Percentiles rank a stretch among this genome's conserved stretches.
Conservation (phyloP, 1,140 invertebrate species). For the Hermetia illucens region DNA sequence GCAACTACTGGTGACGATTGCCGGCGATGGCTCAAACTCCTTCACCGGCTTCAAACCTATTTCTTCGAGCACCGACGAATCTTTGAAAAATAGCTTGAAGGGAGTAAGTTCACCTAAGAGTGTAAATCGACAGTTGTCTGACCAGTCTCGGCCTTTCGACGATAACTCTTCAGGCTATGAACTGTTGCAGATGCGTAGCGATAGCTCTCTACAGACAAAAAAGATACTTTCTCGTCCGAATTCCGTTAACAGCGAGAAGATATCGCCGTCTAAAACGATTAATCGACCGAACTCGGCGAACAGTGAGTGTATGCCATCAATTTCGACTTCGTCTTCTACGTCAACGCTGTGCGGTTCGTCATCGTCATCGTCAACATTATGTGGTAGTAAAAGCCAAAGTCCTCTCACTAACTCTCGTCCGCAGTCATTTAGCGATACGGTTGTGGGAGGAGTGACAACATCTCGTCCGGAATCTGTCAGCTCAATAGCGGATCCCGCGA, state of each 20-base stretch:
- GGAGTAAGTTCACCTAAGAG: background rate
- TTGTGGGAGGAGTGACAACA: conserved; percentile 1
- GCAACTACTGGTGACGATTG: background rate
- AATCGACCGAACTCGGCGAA: conserved; percentile 6
- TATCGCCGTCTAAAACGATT: conserved; percentile 7
- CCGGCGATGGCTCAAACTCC: too few species aligned
- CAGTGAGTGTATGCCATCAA: conserved; percentile 3
- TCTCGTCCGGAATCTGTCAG: conserved; percentile 10
- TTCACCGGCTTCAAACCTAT: conserved; percentile 5
- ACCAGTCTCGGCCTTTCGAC: background rate
- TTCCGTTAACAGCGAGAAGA: conserved; percentile 21
- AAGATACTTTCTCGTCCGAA: conserved; percentile 21
- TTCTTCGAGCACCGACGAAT: conserved; percentile 7
- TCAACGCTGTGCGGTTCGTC: conserved; percentile 3
- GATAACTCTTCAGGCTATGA: conserved; percentile 15
- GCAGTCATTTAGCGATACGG: background rate
- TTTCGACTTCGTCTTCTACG: conserved; percentile 5
- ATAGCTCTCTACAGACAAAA: conserved; percentile 21
- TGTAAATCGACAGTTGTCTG: conserved; percentile 4
- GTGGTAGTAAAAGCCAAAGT: conserved; percentile 1
- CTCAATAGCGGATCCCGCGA: background rate
- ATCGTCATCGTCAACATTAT: conserved; percentile 4
- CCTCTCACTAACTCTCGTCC: conserved; percentile 7
- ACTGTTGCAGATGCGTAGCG: conserved; percentile 24
- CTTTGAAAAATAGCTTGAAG: background rate